A percentile compares a stretch with the other conserved stretches of the same genome.
Conservation (phyloP, 2,113 vertebrate genomes). For the Haplotaxodon microlepis region DNA sequence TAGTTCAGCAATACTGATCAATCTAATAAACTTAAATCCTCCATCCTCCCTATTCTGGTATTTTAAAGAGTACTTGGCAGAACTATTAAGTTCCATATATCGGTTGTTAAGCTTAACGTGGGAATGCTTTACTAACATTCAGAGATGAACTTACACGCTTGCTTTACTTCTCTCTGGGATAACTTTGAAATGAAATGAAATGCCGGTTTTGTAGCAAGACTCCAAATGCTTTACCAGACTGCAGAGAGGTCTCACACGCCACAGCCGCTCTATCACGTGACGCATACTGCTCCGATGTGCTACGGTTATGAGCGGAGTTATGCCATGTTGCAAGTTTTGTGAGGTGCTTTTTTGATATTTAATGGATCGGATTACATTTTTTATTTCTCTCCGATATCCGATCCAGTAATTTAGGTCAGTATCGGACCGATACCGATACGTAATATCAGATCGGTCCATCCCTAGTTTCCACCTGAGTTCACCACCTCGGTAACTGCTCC, state of each 20-base stretch:
- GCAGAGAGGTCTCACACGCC: neutral
- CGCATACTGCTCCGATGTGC: neutral
- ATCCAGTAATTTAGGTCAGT: neutral
- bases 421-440: rapidly evolving
- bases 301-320: rapidly evolving
- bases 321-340: rapidly evolving
- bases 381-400: rapidly evolving
- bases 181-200: rapidly evolving
- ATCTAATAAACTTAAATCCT: neutral
- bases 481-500: no score
- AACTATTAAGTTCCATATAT: rapidly evolving
- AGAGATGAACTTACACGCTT: no score
- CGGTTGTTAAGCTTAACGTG: no score
- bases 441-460: neutral
- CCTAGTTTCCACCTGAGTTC: neutral
- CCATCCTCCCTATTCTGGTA: neutral
- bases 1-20: neutral
- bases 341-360: neutral
- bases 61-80: neutral
- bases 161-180: no score
- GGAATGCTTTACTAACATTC: no score
- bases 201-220: no score
- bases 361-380: rapidly evolving
- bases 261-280: neutral
- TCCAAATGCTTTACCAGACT: neutral